A percentile compares a stretch with the other conserved stretches of the same genome.
phyloP scores from a whole-genome alignment of 2,113 vertebrate genomes.

The Aplodontia rufa region DNA sequence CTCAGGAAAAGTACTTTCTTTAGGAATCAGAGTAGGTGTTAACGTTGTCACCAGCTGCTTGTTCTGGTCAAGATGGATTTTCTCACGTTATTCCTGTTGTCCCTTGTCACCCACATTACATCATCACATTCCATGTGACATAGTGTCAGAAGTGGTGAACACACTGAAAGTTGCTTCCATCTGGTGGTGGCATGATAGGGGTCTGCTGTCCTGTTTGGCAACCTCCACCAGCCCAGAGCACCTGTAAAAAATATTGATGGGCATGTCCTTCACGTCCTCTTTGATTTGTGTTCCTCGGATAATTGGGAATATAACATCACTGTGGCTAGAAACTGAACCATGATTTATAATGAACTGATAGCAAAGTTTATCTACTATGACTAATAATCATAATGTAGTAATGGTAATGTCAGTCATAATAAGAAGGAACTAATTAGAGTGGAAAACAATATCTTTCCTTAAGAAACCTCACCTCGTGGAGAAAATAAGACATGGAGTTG shows the following conservation, averaged over 20 bases:
- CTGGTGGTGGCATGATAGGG: conserved; percentile 16
- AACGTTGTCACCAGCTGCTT: conserved; percentile 76
- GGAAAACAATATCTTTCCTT: conserved; percentile 70
- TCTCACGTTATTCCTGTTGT: conserved; percentile 72
- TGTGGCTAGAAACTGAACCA: background rate
- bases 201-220: background rate
- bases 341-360: conserved; percentile 55
- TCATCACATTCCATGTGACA: conserved; percentile 51
- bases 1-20: conserved; percentile 81
- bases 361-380: conserved; percentile 70
- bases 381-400: conserved; percentile 75
- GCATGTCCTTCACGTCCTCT: conserved; percentile 3
- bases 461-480: conserved; percentile 60
- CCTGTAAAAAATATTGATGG: background rate
- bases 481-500: conserved; percentile 48
- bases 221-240: background rate
- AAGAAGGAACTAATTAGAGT: conserved; percentile 73
- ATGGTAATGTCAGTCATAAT: conserved; percentile 71
- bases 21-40: conserved; percentile 77
- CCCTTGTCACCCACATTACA: conserved; percentile 69
- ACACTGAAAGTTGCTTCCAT: conserved; percentile 49
- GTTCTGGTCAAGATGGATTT: conserved; percentile 79
- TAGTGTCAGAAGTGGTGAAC: conserved; percentile 57
- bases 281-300: conserved; percentile 23
- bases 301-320: conserved; percentile 27